Evolutionary conservation across 2,888 invertebrate genomes (phyloP), one percentile per base, ranked within the genome.

Genomic region (Anagyrus pseudococci): DNA sequence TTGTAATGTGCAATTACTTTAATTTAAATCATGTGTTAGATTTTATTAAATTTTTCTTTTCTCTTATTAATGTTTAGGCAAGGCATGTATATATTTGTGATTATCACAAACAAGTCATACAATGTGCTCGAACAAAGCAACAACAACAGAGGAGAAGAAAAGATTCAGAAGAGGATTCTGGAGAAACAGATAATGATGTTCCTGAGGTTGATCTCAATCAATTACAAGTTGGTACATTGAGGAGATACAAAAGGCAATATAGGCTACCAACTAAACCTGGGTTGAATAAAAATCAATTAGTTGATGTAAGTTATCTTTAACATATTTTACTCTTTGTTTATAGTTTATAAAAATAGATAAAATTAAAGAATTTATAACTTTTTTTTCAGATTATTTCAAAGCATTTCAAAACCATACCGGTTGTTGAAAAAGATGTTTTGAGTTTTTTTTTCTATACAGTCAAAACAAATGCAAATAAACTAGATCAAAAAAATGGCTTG

Each of bases 31-130:
- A 4, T 29, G 25, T 29, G 10, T 20, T 54, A 20, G 23, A 43
- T 19, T 62, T 62, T 41, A n/a, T n/a, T n/a, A 22, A 17, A 37
- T 33, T 43, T 33, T 53, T 41, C 22, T 41, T 4, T 19, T 1
- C 46, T 63, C 48, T 56, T 54, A 64, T 77, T n/a, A n/a, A n/a
- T n/a, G n/a, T n/a, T 0, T 82, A 95, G 95, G 95, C 94, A 41
- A 88, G 92, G 72, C 97, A 98, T 79, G 94, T 93, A 73, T 97
- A 98, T 80, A 98, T 98, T 75, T 98, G 98, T 83, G 98, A 98
- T 79, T 90, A 91, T 77, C 98, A 98, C 82, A 98, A 98, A 83
- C 90, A 91, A 79, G 91, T 96, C 77, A 98, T 98, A 72, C 97
- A 97, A 80, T 93, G 93, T 81, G 94, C 96, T n/a, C 87, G 97